These are phyloP conservation scores for Melanotaenia trifasciata DNA, from an alignment of 2,797 vertebrate species.

Conservation along the genomic window DNA sequence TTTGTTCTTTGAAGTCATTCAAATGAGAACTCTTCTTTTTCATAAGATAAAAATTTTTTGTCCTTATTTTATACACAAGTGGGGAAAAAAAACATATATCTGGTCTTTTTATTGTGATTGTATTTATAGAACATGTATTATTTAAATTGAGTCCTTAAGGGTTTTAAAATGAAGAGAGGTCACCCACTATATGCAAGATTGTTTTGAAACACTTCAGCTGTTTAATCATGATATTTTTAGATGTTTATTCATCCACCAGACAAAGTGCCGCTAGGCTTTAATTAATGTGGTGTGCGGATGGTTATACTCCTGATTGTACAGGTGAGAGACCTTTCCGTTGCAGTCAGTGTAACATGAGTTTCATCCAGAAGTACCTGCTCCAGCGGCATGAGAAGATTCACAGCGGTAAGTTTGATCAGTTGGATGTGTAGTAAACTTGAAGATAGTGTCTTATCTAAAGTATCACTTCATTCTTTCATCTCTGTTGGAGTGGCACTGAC, in stretches of 20 bases:
- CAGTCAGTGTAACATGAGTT: conserved; percentile 99
- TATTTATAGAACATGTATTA: background rate
- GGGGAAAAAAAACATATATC: background rate
- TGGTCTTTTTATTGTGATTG: background rate
- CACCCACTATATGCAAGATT: background rate
- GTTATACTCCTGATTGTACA: conserved; percentile 80
- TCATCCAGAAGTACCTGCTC: conserved; percentile 99
- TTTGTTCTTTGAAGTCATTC: conserved; percentile 13
- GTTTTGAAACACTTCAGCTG: background rate
- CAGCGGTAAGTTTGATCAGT: conserved; percentile 83
- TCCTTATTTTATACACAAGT: background rate
- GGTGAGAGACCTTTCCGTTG: conserved; percentile 99
- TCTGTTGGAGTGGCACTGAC: background rate
- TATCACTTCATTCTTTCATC: background rate
- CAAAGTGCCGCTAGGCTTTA: conserved; percentile 9
- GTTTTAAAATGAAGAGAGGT: background rate
- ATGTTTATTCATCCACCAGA: background rate
- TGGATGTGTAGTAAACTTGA: background rate
- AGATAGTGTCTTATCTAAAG: background rate
- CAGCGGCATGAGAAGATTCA: conserved; percentile 99
- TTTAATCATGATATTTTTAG: background rate
- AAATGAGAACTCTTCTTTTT: background rate
- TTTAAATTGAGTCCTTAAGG: background rate
- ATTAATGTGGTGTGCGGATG: conserved; percentile 69
- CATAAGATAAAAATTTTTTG: background rate